These are phyloP conservation scores for Desoria tigrina DNA, from an alignment of 2,888 invertebrate species.

Conservation along the genomic window DNA sequence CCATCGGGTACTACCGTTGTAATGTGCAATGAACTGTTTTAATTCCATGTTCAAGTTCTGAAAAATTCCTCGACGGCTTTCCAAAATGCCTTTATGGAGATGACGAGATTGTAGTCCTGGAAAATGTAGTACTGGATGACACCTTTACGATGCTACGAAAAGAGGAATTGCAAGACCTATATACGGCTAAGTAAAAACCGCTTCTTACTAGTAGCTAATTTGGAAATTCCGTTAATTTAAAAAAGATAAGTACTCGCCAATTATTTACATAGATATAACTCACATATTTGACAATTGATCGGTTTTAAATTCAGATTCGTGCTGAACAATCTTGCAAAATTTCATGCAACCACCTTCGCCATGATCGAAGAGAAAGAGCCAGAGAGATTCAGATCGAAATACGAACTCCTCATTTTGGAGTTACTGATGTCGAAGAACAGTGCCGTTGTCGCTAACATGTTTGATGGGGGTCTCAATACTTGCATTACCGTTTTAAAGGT, in stretches of 20 bases:
- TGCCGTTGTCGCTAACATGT: constrained; percentile 1
- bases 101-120: constrained; percentile 29
- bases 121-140: constrained; percentile 29
- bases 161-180: constrained; percentile 24
- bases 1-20: not conserved
- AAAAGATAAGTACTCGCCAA: constrained; percentile 13
- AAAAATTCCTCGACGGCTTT: constrained; percentile 21
- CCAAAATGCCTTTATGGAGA: constrained; percentile 36
- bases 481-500: constrained; percentile 29
- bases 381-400: constrained; percentile 21
- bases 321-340: constrained; percentile 22
- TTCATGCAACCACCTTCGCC: too few relatives aligned
- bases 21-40: not conserved
- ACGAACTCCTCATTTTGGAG: constrained; percentile 12
- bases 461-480: constrained; percentile 10
- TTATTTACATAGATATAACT: too few relatives aligned
- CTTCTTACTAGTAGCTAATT: too few relatives aligned
- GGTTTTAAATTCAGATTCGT: constrained; percentile 19
- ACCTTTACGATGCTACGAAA: constrained; percentile 27
- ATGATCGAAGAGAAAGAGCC: constrained; percentile 21
- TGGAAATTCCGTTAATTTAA: constrained; percentile 21
- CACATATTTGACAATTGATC: not conserved
- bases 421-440: not conserved
- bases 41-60: not conserved
- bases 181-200: constrained; percentile 28